Percentiles rank a stretch among this genome's conserved stretches.
phyloP scores from a whole-genome alignment of 2,797 vertebrate species.

The Eospalax fontanierii region DNA sequence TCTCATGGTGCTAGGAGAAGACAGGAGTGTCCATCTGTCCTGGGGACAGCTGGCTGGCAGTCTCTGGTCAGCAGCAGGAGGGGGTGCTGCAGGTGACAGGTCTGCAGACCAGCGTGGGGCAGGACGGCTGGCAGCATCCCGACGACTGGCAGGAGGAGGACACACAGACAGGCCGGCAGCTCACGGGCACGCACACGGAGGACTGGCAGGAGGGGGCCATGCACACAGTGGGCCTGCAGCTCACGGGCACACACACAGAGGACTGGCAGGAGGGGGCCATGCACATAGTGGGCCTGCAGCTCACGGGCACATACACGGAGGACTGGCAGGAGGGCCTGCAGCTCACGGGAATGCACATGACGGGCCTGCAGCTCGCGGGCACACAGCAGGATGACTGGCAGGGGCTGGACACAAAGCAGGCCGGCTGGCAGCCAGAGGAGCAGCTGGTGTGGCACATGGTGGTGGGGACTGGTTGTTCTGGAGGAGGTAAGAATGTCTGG shows the following conservation, averaged over 20 bases:
- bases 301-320: neutral
- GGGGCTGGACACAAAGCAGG: neutral
- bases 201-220: slow-evolving; percentile 5
- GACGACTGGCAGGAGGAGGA: slow-evolving; percentile 51
- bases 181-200: neutral
- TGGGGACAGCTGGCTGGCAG: neutral
- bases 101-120: neutral
- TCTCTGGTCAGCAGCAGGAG: neutral
- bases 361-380: neutral
- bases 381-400: neutral
- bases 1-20: no score
- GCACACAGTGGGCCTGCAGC: neutral
- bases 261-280: neutral
- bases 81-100: neutral
- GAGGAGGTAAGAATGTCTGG: neutral
- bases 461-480: neutral
- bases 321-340: neutral
- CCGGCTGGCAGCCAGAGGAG: slow-evolving; percentile 3
- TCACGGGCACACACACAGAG: neutral
- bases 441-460: slow-evolving; percentile 59
- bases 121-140: neutral
- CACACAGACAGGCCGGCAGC: neutral
- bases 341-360: neutral
- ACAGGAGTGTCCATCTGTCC: neutral
- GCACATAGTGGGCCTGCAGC: neutral